phyloP scores from a whole-genome alignment of 1,140 invertebrate species.

The Ladona fulva region DNA sequence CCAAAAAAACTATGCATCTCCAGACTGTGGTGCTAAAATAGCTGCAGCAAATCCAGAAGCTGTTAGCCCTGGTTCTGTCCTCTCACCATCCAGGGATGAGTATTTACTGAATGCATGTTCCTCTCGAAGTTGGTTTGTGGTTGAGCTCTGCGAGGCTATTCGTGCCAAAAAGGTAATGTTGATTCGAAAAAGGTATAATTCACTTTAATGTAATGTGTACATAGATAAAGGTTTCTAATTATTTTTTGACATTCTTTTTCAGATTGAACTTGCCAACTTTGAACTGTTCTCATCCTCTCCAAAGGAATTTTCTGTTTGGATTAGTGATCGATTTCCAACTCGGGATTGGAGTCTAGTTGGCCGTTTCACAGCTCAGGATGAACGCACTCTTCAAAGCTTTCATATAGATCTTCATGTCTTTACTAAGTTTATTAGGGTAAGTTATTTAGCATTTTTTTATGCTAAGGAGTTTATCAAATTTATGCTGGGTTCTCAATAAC shows the following conservation, averaged over 20 bases:
- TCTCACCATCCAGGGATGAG: slow-evolving; percentile 86
- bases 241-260: slow-evolving; percentile 28
- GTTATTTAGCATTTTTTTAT: background rate
- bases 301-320: slow-evolving; percentile 75
- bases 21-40: slow-evolving; percentile 95
- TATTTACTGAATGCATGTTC: slow-evolving; percentile 97
- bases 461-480: too few relatives aligned
- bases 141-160: slow-evolving; percentile 95
- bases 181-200: too few relatives aligned
- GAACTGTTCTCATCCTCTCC: slow-evolving; percentile 97
- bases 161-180: slow-evolving; percentile 65
- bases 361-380: slow-evolving; percentile 77
- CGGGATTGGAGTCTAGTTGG: slow-evolving; percentile 86
- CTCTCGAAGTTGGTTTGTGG: slow-evolving; percentile 87
- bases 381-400: slow-evolving; percentile 81
- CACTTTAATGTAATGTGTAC: too few relatives aligned
- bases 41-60: slow-evolving; percentile 86
- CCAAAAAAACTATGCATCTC: slow-evolving; percentile 87
- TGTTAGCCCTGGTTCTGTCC: slow-evolving; percentile 68
- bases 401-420: slow-evolving; percentile 67
- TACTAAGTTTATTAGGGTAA: slow-evolving; percentile 76
- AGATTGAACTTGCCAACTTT: slow-evolving; percentile 92
- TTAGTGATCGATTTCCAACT: slow-evolving; percentile 84
- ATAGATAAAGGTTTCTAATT: too few relatives aligned
- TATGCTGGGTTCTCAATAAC: background rate